Percentiles rank a stretch among this genome's conserved stretches.
Conservation (phyloP, 2,113 vertebrate species). For the Myodes glareolus region DNA sequence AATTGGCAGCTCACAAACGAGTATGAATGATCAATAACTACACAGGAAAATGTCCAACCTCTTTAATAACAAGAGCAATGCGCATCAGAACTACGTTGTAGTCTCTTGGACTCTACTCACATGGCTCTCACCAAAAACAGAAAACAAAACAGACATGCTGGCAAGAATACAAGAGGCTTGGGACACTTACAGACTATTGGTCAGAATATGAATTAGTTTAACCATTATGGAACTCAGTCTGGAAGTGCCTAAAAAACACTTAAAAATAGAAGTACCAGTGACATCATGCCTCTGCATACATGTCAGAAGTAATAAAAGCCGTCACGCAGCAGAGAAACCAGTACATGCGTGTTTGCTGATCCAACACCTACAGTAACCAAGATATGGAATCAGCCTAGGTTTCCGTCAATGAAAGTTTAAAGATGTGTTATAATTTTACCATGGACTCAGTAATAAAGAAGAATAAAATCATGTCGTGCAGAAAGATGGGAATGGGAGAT, state of each 20-base stretch:
- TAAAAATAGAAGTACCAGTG: background rate
- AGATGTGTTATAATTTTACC: background rate
- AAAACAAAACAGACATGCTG: background rate
- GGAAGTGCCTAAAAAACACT: background rate
- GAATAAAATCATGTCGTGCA: background rate
- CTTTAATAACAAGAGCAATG: background rate
- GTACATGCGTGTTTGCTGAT: background rate
- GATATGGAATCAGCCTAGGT: background rate
- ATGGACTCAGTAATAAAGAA: background rate
- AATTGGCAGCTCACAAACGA: background rate
- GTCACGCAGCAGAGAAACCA: background rate
- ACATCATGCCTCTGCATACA: background rate
- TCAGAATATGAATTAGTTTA: too few species aligned
- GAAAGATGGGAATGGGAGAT: background rate
- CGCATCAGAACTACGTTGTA: background rate
- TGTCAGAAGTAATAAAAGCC: background rate
- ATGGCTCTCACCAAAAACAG: background rate
- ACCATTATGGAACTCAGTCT: background rate
- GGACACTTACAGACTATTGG: background rate
- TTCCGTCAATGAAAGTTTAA: background rate
- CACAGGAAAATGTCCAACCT: background rate
- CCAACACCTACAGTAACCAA: background rate
- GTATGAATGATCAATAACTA: background rate
- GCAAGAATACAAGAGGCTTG: background rate
- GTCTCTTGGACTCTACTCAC: too few species aligned